These are phyloP conservation scores for Lithobates sylvaticus DNA, from an alignment of 2,797 vertebrate species.

Conservation along the genomic window DNA sequence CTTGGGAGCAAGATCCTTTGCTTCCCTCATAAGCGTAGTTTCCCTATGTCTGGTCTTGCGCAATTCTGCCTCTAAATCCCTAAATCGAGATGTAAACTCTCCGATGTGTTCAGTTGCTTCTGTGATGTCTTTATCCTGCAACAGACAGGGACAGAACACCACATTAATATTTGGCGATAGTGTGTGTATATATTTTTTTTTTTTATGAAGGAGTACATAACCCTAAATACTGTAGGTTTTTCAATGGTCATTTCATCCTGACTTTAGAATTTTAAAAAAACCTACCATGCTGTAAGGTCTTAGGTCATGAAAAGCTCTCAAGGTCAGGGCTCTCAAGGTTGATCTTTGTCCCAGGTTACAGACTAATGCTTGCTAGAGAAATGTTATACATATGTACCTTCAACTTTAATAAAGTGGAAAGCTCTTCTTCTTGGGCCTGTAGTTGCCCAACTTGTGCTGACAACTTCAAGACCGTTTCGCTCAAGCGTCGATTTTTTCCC, in stretches of 20 bases:
- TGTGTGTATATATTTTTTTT: too few species aligned
- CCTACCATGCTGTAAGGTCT: too few species aligned
- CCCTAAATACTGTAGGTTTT: too few species aligned
- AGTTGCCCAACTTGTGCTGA: slow-evolving; percentile 84
- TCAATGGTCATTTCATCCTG: too few species aligned
- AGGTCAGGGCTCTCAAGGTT: too few species aligned
- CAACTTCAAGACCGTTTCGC: slow-evolving; percentile 79
- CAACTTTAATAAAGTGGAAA: slow-evolving; percentile 84
- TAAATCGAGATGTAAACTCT: slow-evolving; percentile 78
- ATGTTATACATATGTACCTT: slow-evolving; percentile 78
- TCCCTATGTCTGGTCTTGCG: slow-evolving; percentile 72
- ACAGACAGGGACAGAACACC: not conserved
- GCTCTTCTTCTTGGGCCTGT: slow-evolving; percentile 87
- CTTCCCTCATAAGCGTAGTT: slow-evolving; percentile 74
- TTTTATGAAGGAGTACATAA: too few species aligned
- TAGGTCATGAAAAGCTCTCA: too few species aligned
- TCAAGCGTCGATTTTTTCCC: slow-evolving; percentile 86
- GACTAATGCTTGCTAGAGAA: not conserved
- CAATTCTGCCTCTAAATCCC: slow-evolving; percentile 73
- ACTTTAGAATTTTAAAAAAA: too few species aligned
- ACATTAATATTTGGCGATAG: too few species aligned
- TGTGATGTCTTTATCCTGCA: slow-evolving; percentile 83
- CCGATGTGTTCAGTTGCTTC: slow-evolving; percentile 81
- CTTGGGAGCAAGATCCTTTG: slow-evolving; percentile 76
- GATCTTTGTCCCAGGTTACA: not conserved